phyloP scores from a whole-genome alignment of 2,113 vertebrate species.

The Peromyscus maniculatus region DNA sequence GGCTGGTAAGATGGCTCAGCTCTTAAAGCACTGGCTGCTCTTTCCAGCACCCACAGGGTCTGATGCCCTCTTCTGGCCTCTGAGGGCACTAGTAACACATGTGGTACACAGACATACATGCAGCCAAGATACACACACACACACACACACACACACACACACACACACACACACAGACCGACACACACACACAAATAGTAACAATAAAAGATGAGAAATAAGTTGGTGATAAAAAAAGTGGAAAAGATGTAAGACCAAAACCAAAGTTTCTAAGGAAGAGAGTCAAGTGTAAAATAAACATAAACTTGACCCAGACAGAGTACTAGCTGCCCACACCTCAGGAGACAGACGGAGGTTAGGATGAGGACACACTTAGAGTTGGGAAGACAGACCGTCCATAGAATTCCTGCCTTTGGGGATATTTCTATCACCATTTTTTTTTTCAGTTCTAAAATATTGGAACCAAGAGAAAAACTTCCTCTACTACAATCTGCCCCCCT shows the following conservation, averaged over 20 bases:
- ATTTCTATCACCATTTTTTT: slow-evolving; percentile 37
- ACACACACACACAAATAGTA: neutral
- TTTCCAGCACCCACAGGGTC: neutral
- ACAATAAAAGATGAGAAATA: slow-evolving; percentile 1
- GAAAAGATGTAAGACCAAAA: neutral
- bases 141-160: neutral
- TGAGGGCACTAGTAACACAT: neutral
- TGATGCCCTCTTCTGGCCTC: neutral
- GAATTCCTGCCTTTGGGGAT: slow-evolving; percentile 5
- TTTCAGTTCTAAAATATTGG: slow-evolving; percentile 49
- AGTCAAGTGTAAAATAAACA: slow-evolving; percentile 9
- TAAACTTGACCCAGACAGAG: neutral
- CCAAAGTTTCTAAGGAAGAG: neutral
- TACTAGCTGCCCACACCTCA: neutral
- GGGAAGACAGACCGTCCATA: neutral
- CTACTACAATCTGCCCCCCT: neutral
- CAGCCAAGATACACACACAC: neutral
- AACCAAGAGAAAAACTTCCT: slow-evolving; percentile 2
- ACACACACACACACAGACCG: neutral
- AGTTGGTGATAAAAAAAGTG: neutral
- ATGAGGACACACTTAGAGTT: neutral
- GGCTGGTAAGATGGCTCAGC: neutral
- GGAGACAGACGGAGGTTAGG: neutral
- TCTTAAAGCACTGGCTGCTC: neutral
- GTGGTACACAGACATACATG: neutral